These are phyloP conservation scores for Brachypodius melanocephalos DNA, from an alignment of 2,113 vertebrate species.

Conservation along the genomic window DNA sequence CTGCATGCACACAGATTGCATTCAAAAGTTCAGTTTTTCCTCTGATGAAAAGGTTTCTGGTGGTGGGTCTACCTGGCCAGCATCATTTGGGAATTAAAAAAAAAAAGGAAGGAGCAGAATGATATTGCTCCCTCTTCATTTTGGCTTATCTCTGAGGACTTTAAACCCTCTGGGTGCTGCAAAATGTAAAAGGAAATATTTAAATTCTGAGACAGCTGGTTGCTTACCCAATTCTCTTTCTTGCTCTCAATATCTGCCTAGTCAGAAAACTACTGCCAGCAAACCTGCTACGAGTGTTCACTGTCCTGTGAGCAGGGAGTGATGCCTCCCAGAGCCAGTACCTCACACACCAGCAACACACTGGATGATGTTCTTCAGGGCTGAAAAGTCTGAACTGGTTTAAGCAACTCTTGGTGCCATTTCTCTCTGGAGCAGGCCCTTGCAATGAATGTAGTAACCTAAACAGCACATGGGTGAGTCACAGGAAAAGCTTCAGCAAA, in stretches of 20 bases:
- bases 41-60: background rate
- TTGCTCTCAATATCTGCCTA: background rate
- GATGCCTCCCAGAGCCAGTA: background rate
- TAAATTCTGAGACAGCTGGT: background rate
- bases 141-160: background rate
- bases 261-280: background rate
- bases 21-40: background rate
- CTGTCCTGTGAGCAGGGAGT: background rate
- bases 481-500: background rate
- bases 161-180: background rate
- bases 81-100: background rate
- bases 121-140: background rate
- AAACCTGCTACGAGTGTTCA: background rate
- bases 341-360: fast-evolving
- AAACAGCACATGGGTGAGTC: background rate
- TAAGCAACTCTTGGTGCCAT: background rate
- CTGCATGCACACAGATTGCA: background rate
- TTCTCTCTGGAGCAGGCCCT: background rate
- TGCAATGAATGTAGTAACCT: background rate
- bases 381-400: background rate
- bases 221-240: background rate
- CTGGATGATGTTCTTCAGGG: background rate
- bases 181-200: background rate
- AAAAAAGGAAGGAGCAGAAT: background rate
- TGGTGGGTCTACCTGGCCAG: background rate